Conservation (phyloP, 2,113 vertebrate genomes). For the Nipponia nippon region DNA sequence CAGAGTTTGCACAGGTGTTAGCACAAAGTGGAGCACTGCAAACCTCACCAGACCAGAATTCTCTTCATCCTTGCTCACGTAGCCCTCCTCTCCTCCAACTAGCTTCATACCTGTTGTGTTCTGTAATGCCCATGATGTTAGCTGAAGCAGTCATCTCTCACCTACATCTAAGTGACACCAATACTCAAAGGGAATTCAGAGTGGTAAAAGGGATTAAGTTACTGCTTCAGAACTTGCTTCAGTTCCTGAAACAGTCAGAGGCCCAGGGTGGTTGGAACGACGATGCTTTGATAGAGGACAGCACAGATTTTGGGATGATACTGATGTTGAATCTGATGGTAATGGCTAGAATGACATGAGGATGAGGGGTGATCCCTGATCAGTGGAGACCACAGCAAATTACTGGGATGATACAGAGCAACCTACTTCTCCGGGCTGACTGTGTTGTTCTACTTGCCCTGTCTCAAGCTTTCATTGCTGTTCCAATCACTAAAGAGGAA, state of each 20-base stretch:
- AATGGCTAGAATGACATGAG: neutral
- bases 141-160: neutral
- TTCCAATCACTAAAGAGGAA: neutral
- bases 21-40: neutral
- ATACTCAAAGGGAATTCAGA: neutral
- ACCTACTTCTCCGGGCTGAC: neutral
- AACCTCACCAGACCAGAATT: neutral
- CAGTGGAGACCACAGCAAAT: neutral
- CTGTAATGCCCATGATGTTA: neutral
- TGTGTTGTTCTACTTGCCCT: neutral
- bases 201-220: neutral
- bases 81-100: neutral
- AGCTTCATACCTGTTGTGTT: neutral
- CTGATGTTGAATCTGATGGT: neutral
- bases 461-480: neutral
- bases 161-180: neutral
- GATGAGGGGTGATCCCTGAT: neutral
- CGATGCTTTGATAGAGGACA: neutral
- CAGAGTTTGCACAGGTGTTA: neutral
- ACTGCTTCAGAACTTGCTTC: neutral
- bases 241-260: neutral
- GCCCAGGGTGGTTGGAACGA: neutral
- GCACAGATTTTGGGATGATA: neutral
- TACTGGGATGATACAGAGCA: neutral
- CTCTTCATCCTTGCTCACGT: neutral